Conservation (phyloP, 2,113 vertebrate genomes). For the Strigops habroptila region DNA sequence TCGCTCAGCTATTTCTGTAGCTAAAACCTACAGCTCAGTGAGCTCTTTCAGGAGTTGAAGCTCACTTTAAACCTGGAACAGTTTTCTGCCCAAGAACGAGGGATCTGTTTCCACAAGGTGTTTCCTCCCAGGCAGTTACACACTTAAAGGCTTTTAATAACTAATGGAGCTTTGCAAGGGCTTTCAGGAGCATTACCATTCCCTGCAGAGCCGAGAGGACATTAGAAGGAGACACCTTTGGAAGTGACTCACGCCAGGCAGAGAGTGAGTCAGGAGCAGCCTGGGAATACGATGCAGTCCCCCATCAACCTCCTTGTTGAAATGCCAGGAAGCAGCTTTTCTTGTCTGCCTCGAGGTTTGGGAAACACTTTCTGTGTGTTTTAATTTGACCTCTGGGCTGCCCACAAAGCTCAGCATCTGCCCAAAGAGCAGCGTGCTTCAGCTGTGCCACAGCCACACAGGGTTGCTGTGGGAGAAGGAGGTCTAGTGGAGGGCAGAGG, state of each 20-base stretch:
- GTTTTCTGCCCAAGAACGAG: background rate
- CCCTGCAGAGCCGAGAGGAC: background rate
- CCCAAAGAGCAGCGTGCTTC: background rate
- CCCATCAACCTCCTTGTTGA: background rate
- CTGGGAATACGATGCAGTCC: background rate
- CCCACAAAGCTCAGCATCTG: background rate
- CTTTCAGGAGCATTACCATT: background rate
- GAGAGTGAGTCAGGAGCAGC: slow-evolving; percentile 20
- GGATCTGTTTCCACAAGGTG: background rate
- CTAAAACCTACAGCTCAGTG: background rate
- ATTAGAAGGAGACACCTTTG: background rate
- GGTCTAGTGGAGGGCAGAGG: background rate
- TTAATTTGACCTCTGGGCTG: background rate
- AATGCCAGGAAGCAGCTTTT: background rate
- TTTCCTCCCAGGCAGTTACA: background rate
- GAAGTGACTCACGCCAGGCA: slow-evolving; percentile 39
- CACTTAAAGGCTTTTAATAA: background rate
- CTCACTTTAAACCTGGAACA: background rate
- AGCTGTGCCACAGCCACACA: background rate
- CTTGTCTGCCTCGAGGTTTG: background rate
- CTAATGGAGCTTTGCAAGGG: background rate
- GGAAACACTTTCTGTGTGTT: background rate
- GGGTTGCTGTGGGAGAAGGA: background rate
- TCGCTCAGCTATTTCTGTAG: background rate
- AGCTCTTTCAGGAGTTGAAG: background rate